Evolutionary conservation across 2,888 invertebrate species (phyloP).

Genomic region (Metalampra italica): DNA sequence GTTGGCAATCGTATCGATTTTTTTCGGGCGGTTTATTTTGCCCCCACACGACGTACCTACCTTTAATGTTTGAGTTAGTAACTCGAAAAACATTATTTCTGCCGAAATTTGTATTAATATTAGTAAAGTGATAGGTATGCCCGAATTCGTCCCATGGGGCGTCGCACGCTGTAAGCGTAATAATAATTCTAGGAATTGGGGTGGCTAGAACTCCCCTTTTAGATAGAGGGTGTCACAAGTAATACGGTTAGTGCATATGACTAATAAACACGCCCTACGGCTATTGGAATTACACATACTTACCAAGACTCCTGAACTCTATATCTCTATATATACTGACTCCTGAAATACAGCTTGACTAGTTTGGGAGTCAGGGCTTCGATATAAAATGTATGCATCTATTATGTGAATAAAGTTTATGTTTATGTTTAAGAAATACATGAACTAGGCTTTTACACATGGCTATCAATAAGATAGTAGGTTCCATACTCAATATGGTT

Average conservation of each 20-base stretch:
- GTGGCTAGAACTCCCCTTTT: constrained; percentile 35
- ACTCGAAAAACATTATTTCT: too few relatives aligned
- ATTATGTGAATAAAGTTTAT: too few relatives aligned
- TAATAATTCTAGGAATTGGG: constrained; percentile 45
- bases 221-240: constrained; percentile 26
- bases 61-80: neutral
- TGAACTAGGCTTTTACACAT: too few relatives aligned
- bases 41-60: constrained; percentile 22
- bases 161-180: too few relatives aligned
- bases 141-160: constrained; percentile 16
- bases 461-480: neutral
- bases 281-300: constrained; percentile 6
- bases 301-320: too few relatives aligned
- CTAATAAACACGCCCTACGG: constrained; percentile 26
- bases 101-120: too few relatives aligned
- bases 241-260: constrained; percentile 26
- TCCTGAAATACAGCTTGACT: too few relatives aligned
- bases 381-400: too few relatives aligned
- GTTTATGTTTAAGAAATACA: too few relatives aligned
- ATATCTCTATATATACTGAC: too few relatives aligned
- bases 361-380: too few relatives aligned
- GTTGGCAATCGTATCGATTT: constrained; percentile 35
- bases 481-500: neutral
- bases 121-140: too few relatives aligned
- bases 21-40: constrained; percentile 25